A percentile compares a stretch with the other conserved stretches of the same genome.
These are phyloP conservation scores for Machimus rusticus DNA, from an alignment of 2,888 invertebrate species.

Conservation along the genomic window DNA sequence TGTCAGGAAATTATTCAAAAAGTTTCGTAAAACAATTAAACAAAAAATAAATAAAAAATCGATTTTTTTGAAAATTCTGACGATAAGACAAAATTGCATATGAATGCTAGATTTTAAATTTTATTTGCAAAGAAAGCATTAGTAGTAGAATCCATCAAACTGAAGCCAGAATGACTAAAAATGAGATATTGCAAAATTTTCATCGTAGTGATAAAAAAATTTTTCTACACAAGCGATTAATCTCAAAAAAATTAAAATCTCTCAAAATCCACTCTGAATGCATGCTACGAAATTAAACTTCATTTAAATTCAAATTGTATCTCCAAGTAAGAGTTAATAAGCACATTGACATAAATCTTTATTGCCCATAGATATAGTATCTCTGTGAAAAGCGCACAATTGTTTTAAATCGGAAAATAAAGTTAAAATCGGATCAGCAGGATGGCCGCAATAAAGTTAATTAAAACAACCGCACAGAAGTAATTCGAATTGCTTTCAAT, in stretches of 20 bases:
- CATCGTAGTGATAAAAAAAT: background rate
- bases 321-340: background rate
- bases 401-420: background rate
- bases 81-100: too few relatives aligned
- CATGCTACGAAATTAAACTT: background rate
- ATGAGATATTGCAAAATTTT: too few relatives aligned
- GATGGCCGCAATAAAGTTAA: background rate
- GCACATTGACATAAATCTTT: background rate
- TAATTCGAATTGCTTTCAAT: background rate
- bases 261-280: background rate
- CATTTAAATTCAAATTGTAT: background rate
- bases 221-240: background rate
- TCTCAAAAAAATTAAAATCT: background rate
- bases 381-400: background rate
- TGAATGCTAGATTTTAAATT: too few relatives aligned
- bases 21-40: too few relatives aligned
- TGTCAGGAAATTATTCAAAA: too few relatives aligned
- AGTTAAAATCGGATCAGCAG: background rate
- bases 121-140: too few relatives aligned
- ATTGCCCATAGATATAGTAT: background rate
- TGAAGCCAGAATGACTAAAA: too few relatives aligned
- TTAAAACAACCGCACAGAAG: background rate
- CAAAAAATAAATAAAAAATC: too few relatives aligned
- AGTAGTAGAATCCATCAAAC: too few relatives aligned
- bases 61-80: too few relatives aligned